Evolutionary conservation across 2,797 vertebrate species (phyloP).

Genomic region (Coregonus suidteri): DNA sequence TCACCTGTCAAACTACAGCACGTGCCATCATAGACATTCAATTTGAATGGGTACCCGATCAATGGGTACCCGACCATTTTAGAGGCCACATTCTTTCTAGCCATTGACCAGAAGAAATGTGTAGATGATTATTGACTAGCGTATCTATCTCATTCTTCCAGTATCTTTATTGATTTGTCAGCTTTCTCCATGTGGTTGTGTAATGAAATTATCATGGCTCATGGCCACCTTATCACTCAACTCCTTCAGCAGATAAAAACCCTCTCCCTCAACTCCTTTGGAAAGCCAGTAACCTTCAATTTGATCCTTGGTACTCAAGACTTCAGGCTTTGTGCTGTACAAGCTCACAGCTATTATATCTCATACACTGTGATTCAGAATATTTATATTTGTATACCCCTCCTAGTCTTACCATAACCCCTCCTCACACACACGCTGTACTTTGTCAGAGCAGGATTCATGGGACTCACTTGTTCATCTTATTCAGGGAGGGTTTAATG

Average conservation of each 20-base stretch:
- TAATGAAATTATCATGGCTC: neutral
- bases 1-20: neutral
- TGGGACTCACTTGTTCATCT: neutral
- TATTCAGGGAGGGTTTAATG: conserved; percentile 44
- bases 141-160: neutral
- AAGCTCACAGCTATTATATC: neutral
- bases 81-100: no score
- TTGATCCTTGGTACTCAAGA: neutral
- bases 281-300: neutral
- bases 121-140: neutral
- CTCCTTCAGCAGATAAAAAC: neutral
- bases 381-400: neutral
- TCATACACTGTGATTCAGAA: neutral
- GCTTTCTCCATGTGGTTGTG: neutral
- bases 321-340: neutral
- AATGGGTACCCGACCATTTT: neutral
- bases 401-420: neutral
- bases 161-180: neutral
- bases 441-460: conserved; percentile 35
- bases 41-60: neutral
- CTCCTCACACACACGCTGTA: neutral
- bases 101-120: no score
- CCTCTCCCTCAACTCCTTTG: no score
- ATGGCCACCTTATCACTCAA: neutral
- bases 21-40: neutral